Evolutionary conservation across 2,888 invertebrate species (phyloP).

Genomic region (Meghimatium bilineatum): DNA sequence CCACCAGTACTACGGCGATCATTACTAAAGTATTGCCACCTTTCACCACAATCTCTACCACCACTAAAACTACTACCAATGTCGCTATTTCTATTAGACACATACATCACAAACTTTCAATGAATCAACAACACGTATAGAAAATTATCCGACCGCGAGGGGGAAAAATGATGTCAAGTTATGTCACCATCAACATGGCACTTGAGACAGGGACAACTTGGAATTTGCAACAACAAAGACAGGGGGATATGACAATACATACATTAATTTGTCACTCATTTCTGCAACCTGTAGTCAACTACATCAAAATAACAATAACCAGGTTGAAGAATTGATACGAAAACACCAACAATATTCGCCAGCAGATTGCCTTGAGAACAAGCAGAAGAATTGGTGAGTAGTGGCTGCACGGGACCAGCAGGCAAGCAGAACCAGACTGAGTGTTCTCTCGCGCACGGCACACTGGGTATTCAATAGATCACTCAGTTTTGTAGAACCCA

Average conservation of each 20-base stretch:
- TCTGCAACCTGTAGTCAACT: background rate
- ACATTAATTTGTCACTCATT: background rate
- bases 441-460: background rate
- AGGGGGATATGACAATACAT: background rate
- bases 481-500: background rate
- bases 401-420: background rate
- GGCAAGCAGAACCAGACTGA: background rate
- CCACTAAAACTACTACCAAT: no score
- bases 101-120: no score
- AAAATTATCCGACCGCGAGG: no score
- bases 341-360: background rate
- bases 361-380: background rate
- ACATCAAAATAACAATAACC: background rate
- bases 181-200: background rate
- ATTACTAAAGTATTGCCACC: background rate
- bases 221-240: background rate
- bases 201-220: background rate
- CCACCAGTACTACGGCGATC: background rate
- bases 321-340: background rate
- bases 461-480: conserved; percentile 6
- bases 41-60: no score
- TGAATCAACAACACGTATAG: no score
- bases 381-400: background rate
- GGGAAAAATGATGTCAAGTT: background rate
- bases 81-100: background rate